Evolutionary conservation across 1,140 invertebrate species (phyloP).

Genomic region (Pseudoatta argentina): DNA sequence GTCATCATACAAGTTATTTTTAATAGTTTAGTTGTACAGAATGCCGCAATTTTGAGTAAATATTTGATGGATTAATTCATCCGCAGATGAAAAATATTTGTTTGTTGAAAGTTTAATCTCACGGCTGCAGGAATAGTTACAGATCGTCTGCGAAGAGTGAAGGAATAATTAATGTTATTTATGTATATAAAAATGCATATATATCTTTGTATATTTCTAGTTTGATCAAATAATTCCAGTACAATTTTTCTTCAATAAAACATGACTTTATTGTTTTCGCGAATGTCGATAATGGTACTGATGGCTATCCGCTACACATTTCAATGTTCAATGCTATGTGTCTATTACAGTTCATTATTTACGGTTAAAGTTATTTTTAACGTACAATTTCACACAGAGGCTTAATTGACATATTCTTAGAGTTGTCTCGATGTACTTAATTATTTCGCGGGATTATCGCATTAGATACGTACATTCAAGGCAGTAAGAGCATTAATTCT

Average conservation of each 20-base stretch:
- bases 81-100: slow-evolving; percentile 54
- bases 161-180: slow-evolving; percentile 25
- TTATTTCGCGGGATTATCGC: slow-evolving; percentile 55
- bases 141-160: not conserved
- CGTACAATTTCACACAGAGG: not conserved
- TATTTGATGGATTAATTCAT: slow-evolving; percentile 56
- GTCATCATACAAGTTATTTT: slow-evolving; percentile 43
- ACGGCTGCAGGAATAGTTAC: slow-evolving; percentile 13
- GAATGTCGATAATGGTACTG: slow-evolving; percentile 2
- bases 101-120: slow-evolving; percentile 37
- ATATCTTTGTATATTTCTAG: slow-evolving; percentile 1
- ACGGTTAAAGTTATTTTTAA: slow-evolving; percentile 36
- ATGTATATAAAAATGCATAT: not conserved
- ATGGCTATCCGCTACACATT: slow-evolving; percentile 4
- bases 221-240: slow-evolving; percentile 13
- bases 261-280: not conserved
- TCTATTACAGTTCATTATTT: slow-evolving; percentile 4
- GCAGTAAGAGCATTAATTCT: slow-evolving; percentile 54
- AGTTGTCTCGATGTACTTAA: slow-evolving; percentile 28
- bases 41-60: slow-evolving; percentile 49
- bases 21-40: slow-evolving; percentile 25
- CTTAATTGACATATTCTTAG: not conserved
- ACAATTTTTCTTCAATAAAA: slow-evolving; percentile 22
- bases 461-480: slow-evolving; percentile 50
- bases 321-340: not conserved